Base-by-base conservation (phyloP, 2,888 invertebrate species). In the Steromphala cineraria region DNA sequence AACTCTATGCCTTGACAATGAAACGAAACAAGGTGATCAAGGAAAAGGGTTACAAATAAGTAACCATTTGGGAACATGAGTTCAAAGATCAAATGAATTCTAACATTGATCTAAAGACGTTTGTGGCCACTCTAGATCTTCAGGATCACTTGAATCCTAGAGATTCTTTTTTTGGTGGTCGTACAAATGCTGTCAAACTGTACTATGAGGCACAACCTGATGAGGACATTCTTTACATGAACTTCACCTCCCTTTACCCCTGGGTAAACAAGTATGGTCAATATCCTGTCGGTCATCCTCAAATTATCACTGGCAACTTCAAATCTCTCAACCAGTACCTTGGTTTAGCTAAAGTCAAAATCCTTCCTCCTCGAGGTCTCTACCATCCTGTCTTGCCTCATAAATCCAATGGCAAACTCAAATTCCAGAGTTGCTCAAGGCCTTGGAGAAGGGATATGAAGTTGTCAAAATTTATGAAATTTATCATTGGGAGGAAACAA, bases 401-500 rank as follows among this genome's bases (percentile, higher is more conserved):
- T 2, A 7, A n/a, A 8, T 56, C 56, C 24, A 19, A 56, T 8
- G 56, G 56, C 8, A 46, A 46, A 10, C 10, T 46, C 1, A 46
- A 46, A 46, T 46, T 46, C 13, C 92, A 0, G 93, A 93, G 83
- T 71, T 94, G 0, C 40, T 86, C 46, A 89, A 88, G 81, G 93
- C 93, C 8, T 40, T 91, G 0, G 52, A 84, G 79, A 83, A 85
- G 40, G 92, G 91, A 0, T 94, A 93, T 79, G 80, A 82, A 67
- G 84, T 93, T 17, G 1, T 89, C 0, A 83, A 91, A 62, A 85
- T 92, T 7, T 83, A 85, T 53, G 92, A 92, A 83, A 89, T 93
- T 15, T 93, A 91, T 88, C 87, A 92, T 77, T 93, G 91, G 77
- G 71, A 88, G 46, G 79, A 87, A 24, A 81, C 80, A 2, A 83